Percentiles rank a stretch among this genome's conserved stretches.
These are phyloP conservation scores for Crematogaster levior DNA, from an alignment of 2,888 invertebrate species.

Conservation along the genomic window DNA sequence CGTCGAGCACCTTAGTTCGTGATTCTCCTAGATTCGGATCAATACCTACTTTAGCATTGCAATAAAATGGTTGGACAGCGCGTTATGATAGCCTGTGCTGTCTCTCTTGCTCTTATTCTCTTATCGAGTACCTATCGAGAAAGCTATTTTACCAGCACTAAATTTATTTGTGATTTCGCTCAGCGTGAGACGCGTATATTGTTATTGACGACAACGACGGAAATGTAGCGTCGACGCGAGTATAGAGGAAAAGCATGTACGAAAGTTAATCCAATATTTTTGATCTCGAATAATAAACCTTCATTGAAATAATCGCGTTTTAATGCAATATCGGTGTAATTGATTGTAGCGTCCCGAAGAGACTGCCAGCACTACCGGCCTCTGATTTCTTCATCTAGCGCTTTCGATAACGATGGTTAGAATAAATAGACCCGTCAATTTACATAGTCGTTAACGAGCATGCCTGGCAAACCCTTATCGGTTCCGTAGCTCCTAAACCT, in stretches of 20 bases:
- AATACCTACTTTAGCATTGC: conserved; percentile 78
- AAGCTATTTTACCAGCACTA: conserved; percentile 68
- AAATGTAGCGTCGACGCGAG: neutral
- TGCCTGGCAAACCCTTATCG: conserved; percentile 82
- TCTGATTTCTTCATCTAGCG: conserved; percentile 79
- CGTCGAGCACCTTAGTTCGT: conserved; percentile 77
- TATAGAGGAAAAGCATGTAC: neutral
- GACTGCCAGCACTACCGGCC: conserved; percentile 72
- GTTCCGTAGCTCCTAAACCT: conserved; percentile 75
- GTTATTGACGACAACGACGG: conserved; percentile 9
- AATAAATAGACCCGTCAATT: conserved; percentile 84
- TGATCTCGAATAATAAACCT: neutral
- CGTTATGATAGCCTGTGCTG: conserved; percentile 73
- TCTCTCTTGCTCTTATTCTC: conserved; percentile 39
- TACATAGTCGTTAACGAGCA: conserved; percentile 83
- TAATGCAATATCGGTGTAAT: conserved; percentile 73
- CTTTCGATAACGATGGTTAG: conserved; percentile 80
- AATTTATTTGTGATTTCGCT: conserved; percentile 71
- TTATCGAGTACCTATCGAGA: conserved; percentile 72
- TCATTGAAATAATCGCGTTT: conserved; percentile 2
- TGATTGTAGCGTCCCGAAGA: conserved; percentile 34
- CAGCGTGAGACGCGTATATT: conserved; percentile 58
- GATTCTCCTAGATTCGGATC: conserved; percentile 77
- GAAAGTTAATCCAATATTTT: conserved; percentile 1
- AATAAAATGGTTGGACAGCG: conserved; percentile 77